Percentiles rank a stretch among this genome's conserved stretches.
Conservation (phyloP, 2,888 invertebrate genomes). For the Epinotia nisella region DNA sequence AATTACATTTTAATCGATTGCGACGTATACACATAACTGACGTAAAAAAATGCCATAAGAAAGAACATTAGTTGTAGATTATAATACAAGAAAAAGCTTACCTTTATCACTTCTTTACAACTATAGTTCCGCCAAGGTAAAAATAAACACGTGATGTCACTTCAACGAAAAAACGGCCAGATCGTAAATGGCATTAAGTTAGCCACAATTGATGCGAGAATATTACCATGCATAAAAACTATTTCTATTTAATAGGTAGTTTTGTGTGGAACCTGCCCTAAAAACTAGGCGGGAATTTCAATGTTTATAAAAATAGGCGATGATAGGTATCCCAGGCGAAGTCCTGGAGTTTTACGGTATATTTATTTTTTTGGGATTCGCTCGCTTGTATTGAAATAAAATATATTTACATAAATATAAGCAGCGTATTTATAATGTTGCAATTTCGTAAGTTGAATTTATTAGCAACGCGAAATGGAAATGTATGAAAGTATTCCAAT, state of each 20-base stretch:
- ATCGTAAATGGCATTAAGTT: conserved; percentile 11
- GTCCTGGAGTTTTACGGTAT: neutral
- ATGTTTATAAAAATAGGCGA: conserved; percentile 12
- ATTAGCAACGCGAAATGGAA: no score
- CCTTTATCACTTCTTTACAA: conserved; percentile 17
- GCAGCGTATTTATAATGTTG: no score
- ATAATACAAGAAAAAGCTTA: conserved; percentile 17
- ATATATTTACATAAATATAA: no score
- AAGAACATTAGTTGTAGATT: no score
- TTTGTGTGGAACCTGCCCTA: conserved; percentile 3
- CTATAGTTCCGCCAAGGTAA: conserved; percentile 9
- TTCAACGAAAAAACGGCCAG: conserved; percentile 9
- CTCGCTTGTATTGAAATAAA: no score
- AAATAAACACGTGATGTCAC: neutral
- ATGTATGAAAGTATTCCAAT: no score
- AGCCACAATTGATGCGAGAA: conserved; percentile 21
- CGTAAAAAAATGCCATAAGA: no score
- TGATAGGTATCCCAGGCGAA: conserved; percentile 6
- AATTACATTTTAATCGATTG: no score
- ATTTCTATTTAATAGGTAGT: conserved; percentile 15
- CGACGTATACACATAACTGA: conserved; percentile 13
- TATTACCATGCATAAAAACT: conserved; percentile 15
- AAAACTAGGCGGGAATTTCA: conserved; percentile 13
- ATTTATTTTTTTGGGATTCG: no score
- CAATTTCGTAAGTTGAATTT: no score